phyloP scores from a whole-genome alignment of 2,797 vertebrate genomes.

The Lycodopsis pacificus region DNA sequence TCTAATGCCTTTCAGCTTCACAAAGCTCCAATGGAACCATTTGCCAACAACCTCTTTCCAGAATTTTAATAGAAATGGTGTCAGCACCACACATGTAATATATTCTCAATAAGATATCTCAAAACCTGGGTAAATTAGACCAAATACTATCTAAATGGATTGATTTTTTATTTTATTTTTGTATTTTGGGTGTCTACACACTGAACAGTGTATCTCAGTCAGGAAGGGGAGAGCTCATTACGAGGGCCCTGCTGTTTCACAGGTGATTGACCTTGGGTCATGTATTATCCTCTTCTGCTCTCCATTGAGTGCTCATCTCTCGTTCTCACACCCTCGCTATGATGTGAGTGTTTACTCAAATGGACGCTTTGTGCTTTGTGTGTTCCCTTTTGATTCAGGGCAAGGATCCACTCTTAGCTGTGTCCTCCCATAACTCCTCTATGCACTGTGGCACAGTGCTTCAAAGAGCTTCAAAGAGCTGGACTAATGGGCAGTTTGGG shows the following conservation, averaged over 20 bases:
- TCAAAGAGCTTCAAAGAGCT: constrained; percentile 13
- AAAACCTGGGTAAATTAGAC: not conserved
- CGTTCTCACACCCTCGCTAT: constrained; percentile 41
- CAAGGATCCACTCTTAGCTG: constrained; percentile 36
- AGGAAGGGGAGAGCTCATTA: constrained; percentile 39
- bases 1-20: constrained; percentile 16
- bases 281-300: constrained; percentile 45
- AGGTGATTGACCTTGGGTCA: constrained; percentile 41
- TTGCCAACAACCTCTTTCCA: too few relatives aligned
- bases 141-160: not conserved
- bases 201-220: constrained; percentile 26
- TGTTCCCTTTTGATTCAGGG: constrained; percentile 29
- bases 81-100: not conserved
- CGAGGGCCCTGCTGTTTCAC: constrained; percentile 19
- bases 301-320: constrained; percentile 37
- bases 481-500: constrained; percentile 18
- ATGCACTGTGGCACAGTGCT: not conserved
- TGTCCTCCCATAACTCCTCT: constrained; percentile 26
- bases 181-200: not conserved
- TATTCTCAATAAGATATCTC: not conserved
- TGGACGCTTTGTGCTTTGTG: constrained; percentile 26
- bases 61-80: too few relatives aligned
- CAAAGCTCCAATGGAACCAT: not conserved
- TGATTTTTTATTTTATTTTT: not conserved
- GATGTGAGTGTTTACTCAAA: constrained; percentile 29